Evolutionary conservation across 2,113 vertebrate species (phyloP).

Genomic region (Pluvialis apricaria): DNA sequence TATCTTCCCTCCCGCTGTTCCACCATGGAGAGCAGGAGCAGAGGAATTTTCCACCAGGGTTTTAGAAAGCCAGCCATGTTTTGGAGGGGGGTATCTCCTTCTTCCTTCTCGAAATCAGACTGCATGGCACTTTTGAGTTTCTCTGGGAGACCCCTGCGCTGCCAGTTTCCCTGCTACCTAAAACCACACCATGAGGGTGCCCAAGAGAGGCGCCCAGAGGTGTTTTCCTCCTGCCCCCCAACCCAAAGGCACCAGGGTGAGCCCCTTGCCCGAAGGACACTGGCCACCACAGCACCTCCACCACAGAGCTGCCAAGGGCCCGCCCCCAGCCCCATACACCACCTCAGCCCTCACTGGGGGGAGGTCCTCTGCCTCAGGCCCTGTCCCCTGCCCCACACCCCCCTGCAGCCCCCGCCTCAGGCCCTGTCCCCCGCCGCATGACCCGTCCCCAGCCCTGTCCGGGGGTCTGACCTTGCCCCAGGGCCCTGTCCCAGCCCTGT

Average conservation of each 20-base stretch:
- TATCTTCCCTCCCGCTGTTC: accelerated
- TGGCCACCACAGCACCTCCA: not conserved
- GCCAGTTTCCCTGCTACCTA: accelerated
- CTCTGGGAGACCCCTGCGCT: too few relatives aligned
- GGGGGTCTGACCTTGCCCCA: too few relatives aligned
- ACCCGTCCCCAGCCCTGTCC: not conserved
- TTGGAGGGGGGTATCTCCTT: not conserved
- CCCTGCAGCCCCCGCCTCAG: too few relatives aligned
- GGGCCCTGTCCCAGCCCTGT: too few relatives aligned
- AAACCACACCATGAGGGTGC: accelerated
- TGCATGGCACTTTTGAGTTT: accelerated
- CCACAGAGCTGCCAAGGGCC: not conserved
- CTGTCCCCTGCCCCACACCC: not conserved
- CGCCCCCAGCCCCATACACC: accelerated
- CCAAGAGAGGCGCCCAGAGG: accelerated
- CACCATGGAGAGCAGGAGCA: accelerated
- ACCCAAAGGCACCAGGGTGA: too few relatives aligned
- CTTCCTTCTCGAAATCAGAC: not conserved
- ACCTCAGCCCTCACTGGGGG: not conserved
- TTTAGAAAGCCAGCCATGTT: accelerated
- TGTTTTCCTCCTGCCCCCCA: not conserved
- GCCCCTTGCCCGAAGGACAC: not conserved
- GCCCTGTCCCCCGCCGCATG: not conserved
- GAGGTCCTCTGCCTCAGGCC: not conserved
- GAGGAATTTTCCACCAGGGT: not conserved